These are phyloP conservation scores for Trichogramma dendrolimi DNA, from an alignment of 2,888 invertebrate genomes.

Conservation along the genomic window DNA sequence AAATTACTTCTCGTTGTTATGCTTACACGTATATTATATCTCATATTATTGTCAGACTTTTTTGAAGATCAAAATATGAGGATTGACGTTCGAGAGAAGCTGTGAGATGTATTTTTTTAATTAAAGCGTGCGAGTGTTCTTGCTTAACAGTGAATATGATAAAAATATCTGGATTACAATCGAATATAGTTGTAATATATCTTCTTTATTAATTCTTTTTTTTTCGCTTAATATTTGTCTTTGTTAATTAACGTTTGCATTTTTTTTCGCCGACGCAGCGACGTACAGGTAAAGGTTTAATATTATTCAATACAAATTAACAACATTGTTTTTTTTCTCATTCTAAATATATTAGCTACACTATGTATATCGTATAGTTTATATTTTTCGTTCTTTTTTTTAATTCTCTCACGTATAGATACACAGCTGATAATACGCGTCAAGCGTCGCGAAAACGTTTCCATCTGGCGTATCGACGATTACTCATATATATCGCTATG, in stretches of 20 bases:
- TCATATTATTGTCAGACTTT: no score
- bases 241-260: constrained; percentile 20
- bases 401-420: background rate
- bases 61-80: no score
- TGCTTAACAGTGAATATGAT: background rate
- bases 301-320: constrained; percentile 46
- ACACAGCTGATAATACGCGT: constrained; percentile 26
- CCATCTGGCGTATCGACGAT: constrained; percentile 24
- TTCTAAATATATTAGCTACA: constrained; percentile 37
- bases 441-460: constrained; percentile 22
- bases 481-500: background rate
- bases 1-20: no score
- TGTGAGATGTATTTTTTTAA: no score
- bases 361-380: constrained; percentile 35
- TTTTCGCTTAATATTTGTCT: constrained; percentile 10
- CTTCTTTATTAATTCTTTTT: constrained; percentile 20
- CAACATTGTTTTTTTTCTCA: constrained; percentile 37
- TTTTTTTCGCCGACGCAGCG: constrained; percentile 20
- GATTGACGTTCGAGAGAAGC: no score
- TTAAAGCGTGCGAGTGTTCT: background rate
- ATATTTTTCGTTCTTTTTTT: constrained; percentile 40
- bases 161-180: background rate
- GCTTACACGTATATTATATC: no score
- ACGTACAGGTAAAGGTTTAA: constrained; percentile 37
- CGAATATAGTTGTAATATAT: constrained; percentile 1